phyloP scores from a whole-genome alignment of 2,888 invertebrate species.

The Tachystola acroxantha region DNA sequence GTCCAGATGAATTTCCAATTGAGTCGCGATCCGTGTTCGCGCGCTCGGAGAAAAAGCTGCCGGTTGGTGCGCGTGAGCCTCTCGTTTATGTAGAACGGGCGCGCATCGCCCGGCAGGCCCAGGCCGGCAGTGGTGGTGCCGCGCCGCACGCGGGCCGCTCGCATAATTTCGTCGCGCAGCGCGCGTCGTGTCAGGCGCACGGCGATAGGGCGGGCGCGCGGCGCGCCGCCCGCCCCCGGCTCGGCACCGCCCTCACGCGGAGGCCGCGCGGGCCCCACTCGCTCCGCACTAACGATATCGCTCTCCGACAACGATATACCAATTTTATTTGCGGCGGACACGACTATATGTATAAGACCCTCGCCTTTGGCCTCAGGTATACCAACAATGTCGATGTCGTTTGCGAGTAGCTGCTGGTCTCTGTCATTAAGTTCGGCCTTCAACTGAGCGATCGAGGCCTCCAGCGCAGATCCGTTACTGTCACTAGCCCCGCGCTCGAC shows the following conservation, averaged over 20 bases:
- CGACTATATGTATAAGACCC: background rate
- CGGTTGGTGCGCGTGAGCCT: slow-evolving; percentile 12
- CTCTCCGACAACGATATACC: background rate
- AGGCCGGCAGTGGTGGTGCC: slow-evolving; percentile 11
- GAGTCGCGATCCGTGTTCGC: slow-evolving; percentile 5
- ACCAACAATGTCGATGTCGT: background rate
- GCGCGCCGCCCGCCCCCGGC: background rate
- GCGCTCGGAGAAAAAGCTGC: slow-evolving; percentile 11
- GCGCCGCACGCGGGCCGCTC: slow-evolving; percentile 11
- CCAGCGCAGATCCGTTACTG: background rate
- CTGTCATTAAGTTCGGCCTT: background rate
- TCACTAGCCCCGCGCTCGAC: no score
- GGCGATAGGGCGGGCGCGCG: slow-evolving; percentile 7
- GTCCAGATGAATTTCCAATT: slow-evolving; percentile 17
- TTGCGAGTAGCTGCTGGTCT: background rate
- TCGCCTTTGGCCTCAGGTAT: background rate
- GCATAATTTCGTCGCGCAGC: slow-evolving; percentile 8
- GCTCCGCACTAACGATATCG: background rate
- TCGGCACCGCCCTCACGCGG: background rate
- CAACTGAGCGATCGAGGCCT: background rate
- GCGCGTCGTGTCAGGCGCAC: slow-evolving; percentile 11
- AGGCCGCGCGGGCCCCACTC: background rate
- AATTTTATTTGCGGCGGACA: background rate
- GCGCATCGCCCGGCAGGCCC: slow-evolving; percentile 7
- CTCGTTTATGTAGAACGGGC: slow-evolving; percentile 14